phyloP scores from a whole-genome alignment of 2,113 vertebrate genomes.

The Tetrax tetrax region DNA sequence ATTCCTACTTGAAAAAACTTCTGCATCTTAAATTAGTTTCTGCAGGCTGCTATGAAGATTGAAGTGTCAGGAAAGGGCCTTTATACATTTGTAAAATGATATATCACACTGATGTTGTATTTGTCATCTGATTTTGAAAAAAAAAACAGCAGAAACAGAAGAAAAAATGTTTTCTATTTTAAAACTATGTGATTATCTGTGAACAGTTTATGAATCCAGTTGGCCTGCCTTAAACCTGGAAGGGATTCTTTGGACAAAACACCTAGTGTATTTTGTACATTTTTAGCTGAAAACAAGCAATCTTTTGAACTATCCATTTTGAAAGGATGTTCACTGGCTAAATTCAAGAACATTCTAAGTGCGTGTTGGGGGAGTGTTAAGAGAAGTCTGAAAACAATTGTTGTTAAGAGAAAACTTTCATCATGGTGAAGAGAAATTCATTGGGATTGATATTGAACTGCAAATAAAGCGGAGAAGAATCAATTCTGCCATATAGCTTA shows the following conservation, averaged over 20 bases:
- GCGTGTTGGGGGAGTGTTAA: fast-evolving
- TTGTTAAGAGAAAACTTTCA: background rate
- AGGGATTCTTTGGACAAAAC: slow-evolving; percentile 30
- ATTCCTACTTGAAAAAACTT: background rate
- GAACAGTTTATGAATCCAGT: slow-evolving; percentile 17
- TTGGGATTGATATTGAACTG: background rate
- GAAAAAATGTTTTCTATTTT: slow-evolving; percentile 28
- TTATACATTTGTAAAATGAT: background rate
- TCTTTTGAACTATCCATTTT: slow-evolving; percentile 16
- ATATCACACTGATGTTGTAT: background rate
- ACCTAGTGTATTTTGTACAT: background rate
- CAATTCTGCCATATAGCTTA: background rate
- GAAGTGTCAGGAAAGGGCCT: background rate
- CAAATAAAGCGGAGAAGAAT: background rate
- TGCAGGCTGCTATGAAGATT: background rate
- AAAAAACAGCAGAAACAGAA: background rate
- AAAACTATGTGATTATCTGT: background rate
- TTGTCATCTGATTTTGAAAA: slow-evolving; percentile 22
- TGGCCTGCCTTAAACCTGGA: slow-evolving; percentile 17
- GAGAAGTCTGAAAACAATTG: background rate
- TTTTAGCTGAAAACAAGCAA: slow-evolving; percentile 6
- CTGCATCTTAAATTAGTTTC: background rate
- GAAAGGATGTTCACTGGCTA: background rate
- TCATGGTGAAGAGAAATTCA: background rate
- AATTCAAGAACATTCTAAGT: background rate